These are phyloP conservation scores for Sarcophaga caerulescens DNA, from an alignment of 2,888 invertebrate species.

Conservation along the genomic window DNA sequence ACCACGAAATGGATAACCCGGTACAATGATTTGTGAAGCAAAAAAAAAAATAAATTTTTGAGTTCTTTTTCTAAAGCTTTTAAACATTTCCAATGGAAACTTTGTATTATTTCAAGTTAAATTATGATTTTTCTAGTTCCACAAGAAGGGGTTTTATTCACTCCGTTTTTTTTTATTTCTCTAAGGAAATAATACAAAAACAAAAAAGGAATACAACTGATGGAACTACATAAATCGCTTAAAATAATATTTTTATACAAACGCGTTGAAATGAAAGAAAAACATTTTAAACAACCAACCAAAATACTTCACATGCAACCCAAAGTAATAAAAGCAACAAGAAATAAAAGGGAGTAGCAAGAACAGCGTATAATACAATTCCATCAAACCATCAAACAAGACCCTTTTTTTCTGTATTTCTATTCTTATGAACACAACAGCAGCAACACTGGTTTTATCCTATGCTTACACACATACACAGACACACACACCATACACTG, in stretches of 20 bases:
- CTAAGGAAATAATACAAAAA: conserved; percentile 23
- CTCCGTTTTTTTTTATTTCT: neutral
- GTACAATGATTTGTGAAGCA: neutral
- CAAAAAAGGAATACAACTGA: neutral
- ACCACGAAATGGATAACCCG: too few species aligned
- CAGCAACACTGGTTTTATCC: conserved; percentile 3
- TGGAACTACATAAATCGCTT: conserved; percentile 37
- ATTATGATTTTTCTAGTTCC: neutral
- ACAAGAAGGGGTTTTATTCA: conserved; percentile 4
- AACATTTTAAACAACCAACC: conserved; percentile 45
- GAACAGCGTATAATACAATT: conserved; percentile 45
- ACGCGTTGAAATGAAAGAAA: conserved; percentile 70
- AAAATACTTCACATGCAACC: conserved; percentile 46
- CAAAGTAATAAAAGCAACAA: conserved; percentile 47
- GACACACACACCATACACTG: too few species aligned
- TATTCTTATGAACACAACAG: neutral
- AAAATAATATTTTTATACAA: conserved; percentile 66
- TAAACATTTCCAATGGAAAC: neutral
- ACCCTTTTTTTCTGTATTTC: conserved; percentile 49
- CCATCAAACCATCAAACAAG: conserved; percentile 57
- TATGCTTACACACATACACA: too few species aligned
- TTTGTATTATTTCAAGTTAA: neutral
- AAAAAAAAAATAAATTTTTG: neutral
- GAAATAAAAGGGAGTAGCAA: conserved; percentile 35
- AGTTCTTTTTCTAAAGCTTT: neutral